phyloP scores from a whole-genome alignment of 2,797 vertebrate genomes.

The Peromyscus aztecus region DNA sequence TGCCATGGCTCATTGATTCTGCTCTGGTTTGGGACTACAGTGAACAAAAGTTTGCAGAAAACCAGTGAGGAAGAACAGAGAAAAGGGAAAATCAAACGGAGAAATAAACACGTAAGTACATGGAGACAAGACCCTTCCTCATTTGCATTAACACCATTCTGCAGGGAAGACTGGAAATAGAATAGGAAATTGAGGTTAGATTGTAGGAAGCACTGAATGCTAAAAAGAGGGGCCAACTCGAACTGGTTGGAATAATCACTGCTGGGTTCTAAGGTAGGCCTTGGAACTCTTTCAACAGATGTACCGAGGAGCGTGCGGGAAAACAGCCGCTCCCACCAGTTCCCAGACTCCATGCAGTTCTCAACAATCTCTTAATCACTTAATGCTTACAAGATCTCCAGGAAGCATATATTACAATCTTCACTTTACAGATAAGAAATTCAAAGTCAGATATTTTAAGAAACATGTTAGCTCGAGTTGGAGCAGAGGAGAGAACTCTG shows the following conservation, averaged over 20 bases:
- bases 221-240: background rate
- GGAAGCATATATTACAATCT: background rate
- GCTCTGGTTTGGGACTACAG: background rate
- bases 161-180: background rate
- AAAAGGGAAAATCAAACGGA: background rate
- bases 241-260: background rate
- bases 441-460: background rate
- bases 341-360: background rate
- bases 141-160: background rate
- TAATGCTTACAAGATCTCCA: background rate
- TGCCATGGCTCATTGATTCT: constrained; percentile 56
- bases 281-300: constrained; percentile 32
- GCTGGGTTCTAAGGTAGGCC: background rate
- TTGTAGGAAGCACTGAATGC: background rate
- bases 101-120: constrained; percentile 31
- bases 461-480: background rate
- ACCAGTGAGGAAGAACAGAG: background rate
- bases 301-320: background rate
- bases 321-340: background rate
- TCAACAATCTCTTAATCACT: background rate
- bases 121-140: background rate
- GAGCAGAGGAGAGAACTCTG: background rate
- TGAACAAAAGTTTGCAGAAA: background rate
- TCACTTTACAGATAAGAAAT: constrained; percentile 40
- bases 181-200: constrained; percentile 5